Conservation (phyloP, 2,888 invertebrate genomes). For the Hetaerina titia region DNA sequence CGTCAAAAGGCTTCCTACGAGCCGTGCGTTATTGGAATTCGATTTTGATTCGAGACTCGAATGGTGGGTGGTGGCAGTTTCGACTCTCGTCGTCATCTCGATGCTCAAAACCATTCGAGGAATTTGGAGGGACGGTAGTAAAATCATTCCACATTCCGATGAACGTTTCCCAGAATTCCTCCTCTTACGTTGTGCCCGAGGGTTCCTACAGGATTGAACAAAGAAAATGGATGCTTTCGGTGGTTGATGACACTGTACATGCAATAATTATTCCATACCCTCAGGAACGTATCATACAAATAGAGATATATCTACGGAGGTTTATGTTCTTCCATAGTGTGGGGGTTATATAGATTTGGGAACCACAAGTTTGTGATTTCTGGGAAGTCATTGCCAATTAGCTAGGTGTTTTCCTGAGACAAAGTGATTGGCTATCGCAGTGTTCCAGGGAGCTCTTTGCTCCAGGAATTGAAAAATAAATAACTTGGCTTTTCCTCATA, state of each 20-base stretch:
- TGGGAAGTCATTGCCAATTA: not conserved
- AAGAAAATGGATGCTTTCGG: not conserved
- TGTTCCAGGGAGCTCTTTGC: no score
- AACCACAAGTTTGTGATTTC: not conserved
- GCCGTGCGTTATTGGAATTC: not conserved
- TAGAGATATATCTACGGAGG: not conserved
- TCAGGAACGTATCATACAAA: not conserved
- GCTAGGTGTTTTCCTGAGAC: no score
- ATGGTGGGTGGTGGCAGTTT: not conserved
- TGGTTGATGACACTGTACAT: not conserved
- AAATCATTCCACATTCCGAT: not conserved
- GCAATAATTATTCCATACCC: not conserved
- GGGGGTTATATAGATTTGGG: not conserved
- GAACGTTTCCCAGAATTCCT: slow-evolving; percentile 5
- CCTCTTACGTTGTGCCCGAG: not conserved
- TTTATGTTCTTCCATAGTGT: not conserved
- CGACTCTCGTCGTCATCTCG: not conserved
- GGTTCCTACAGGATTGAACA: not conserved
- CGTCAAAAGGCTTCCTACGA: not conserved
- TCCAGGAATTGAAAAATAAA: no score
- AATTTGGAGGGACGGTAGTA: not conserved
- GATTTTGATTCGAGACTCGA: slow-evolving; percentile 10
- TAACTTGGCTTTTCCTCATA: no score
- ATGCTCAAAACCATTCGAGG: not conserved
- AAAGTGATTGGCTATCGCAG: no score